A percentile compares a stretch with the other conserved stretches of the same genome.
phyloP scores from a whole-genome alignment of 2,888 invertebrate species.

The Aphodius sticticus region DNA sequence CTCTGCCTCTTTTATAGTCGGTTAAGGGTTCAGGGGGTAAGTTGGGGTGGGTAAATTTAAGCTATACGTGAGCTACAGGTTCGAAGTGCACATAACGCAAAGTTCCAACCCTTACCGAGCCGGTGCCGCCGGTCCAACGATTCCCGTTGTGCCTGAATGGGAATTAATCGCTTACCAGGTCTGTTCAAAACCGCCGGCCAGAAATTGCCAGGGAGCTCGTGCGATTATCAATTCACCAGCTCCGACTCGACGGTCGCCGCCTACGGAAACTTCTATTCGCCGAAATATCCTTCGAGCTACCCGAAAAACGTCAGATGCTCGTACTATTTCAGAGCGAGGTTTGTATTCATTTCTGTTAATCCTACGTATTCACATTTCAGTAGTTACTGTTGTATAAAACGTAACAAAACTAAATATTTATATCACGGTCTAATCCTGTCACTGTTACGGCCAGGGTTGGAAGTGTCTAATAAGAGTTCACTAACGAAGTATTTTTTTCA shows the following conservation, averaged over 20 bases:
- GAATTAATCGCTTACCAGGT: constrained; percentile 64
- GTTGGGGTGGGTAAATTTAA: background rate
- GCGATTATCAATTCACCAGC: constrained; percentile 86
- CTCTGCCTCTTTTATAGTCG: background rate
- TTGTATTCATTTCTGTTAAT: constrained; percentile 41
- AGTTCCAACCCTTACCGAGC: background rate
- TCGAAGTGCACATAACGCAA: background rate
- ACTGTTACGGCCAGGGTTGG: too few relatives aligned
- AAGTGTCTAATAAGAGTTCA: too few relatives aligned
- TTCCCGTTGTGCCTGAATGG: background rate
- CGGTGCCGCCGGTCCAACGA: background rate
- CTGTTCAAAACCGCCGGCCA: constrained; percentile 84
- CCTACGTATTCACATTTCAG: too few relatives aligned
- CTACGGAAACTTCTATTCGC: constrained; percentile 87
- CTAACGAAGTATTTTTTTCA: too few relatives aligned
- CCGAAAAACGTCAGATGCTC: constrained; percentile 91
- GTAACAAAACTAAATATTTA: too few relatives aligned
- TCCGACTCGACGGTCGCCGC: constrained; percentile 72
- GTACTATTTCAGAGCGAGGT: constrained; percentile 90
- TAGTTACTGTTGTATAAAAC: too few relatives aligned
- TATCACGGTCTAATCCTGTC: too few relatives aligned
- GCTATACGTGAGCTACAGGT: constrained; percentile 4
- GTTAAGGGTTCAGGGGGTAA: background rate
- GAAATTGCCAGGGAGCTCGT: constrained; percentile 78
- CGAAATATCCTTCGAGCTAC: constrained; percentile 94